Evolutionary conservation across 2,888 invertebrate species (phyloP).

Genomic region (Lymantria monacha): DNA sequence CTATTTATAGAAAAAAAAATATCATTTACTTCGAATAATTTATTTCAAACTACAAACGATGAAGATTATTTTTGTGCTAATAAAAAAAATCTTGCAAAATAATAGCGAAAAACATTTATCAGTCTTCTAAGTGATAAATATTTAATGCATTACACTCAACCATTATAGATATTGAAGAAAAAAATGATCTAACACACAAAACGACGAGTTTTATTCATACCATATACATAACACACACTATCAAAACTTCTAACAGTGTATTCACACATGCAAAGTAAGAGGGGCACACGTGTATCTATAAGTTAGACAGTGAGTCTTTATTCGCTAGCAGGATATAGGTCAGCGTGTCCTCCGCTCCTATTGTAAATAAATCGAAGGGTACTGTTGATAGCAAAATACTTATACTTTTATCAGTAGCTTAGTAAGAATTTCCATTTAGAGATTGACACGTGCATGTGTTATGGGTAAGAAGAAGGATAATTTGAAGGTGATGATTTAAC

Average conservation of each 20-base stretch:
- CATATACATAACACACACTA: conserved; percentile 12
- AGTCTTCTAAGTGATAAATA: no score
- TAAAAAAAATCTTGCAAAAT: no score
- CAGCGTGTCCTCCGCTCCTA: conserved; percentile 63
- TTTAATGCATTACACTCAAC: no score
- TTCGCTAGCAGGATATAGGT: conserved; percentile 62
- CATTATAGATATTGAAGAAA: no score
- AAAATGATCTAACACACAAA: neutral
- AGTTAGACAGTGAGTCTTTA: conserved; percentile 62
- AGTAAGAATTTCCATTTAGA: conserved; percentile 2
- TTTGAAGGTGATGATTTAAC: no score
- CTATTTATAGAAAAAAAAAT: no score
- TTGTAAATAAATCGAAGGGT: conserved; percentile 52
- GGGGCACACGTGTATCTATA: conserved; percentile 14
- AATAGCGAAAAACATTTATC: no score
- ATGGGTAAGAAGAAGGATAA: no score
- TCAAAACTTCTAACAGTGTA: conserved; percentile 10
- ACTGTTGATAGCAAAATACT: conserved; percentile 23
- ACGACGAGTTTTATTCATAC: conserved; percentile 8
- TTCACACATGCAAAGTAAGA: neutral
- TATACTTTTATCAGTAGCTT: conserved; percentile 4
- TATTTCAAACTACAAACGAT: no score
- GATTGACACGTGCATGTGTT: no score
- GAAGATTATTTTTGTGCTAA: no score
- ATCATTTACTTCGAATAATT: no score